These are phyloP conservation scores for Monochamus saltuarius DNA, from an alignment of 1,140 invertebrate genomes.

Conservation along the genomic window DNA sequence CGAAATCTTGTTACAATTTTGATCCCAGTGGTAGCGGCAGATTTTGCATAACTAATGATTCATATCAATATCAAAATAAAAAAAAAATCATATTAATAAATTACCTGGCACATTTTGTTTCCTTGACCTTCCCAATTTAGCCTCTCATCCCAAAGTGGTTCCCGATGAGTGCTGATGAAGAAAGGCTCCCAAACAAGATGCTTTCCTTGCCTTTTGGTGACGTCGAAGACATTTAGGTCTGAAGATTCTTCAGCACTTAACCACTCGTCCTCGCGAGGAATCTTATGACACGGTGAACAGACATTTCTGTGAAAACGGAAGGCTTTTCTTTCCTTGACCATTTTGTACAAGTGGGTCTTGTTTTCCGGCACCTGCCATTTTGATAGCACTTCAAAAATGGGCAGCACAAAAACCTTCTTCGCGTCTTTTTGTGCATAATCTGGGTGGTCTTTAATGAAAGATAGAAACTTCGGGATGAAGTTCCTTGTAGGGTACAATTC, in stretches of 20 bases:
- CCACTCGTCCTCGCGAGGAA: conserved; percentile 51
- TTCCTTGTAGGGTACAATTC: conserved; percentile 64
- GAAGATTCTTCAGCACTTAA: conserved; percentile 31
- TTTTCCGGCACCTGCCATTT: conserved; percentile 42
- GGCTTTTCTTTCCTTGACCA: conserved; percentile 52
- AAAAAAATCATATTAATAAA: neutral
- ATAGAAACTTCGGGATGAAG: conserved; percentile 46
- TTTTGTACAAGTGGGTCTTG: conserved; percentile 51
- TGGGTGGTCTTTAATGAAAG: conserved; percentile 35
- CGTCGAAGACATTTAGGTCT: conserved; percentile 38
- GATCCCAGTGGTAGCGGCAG: too few species aligned
- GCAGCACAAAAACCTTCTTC: conserved; percentile 49
- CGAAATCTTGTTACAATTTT: too few species aligned
- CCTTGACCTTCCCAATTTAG: conserved; percentile 62
- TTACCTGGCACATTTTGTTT: conserved; percentile 65
- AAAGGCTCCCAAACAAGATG: conserved; percentile 61
- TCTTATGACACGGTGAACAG: conserved; percentile 59
- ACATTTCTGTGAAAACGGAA: conserved; percentile 59
- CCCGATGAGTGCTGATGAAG: conserved; percentile 61
- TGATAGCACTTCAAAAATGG: conserved; percentile 56
- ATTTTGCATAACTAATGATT: neutral
- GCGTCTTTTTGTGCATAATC: conserved; percentile 16
- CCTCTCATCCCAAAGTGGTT: conserved; percentile 62
- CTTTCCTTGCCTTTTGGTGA: conserved; percentile 49
- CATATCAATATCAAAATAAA: neutral